Base-by-base conservation (phyloP, 1,140 invertebrate species). In the Danaus melanippus region DNA sequence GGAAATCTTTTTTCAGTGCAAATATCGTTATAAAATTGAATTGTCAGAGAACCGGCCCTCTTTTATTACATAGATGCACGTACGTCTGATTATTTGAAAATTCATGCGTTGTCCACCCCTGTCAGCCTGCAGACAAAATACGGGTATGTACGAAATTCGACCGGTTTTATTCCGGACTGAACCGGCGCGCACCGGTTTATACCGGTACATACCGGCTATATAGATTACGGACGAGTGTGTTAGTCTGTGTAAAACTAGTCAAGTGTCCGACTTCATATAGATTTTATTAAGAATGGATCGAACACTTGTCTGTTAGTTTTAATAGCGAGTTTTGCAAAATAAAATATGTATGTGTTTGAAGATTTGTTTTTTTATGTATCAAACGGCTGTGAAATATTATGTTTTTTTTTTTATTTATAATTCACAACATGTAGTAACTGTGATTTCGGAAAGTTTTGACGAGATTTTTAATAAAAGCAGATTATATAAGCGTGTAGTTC, bases 51-150 rank as follows among this genome's bases (percentile, higher is more conserved):
- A 56, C 54, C 58, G 45, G 48, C 49, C 56, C 60, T 57, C 66
- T 66, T 63, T 69, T 69, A 66, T 66, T 63, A 69, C 66, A 62
- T 56, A 60, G 56, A 64, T 54, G 60, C 64, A 67, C 59, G 63
- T 66, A 64, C 62, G 73, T 69, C 74, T 72, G 73, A 79, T 80
- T 78, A 76, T 75, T 78, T 64, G 68, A 79, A 79, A 81, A 79
- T 81, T 74, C 77, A 78, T 76, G 74, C 64, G 56, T 65, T 66
- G 74, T 74, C 75, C 65, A 70, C 73, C 74, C 67, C 67, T 68
- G 72, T 70, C 70, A 61, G 67, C 53, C 65, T 67, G 63, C 74
- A 74, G 77, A 78, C 75, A 73, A 76, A 72, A 76, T 73, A 74
- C 73, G 66, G 60, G 56, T 60, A 56, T 73, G 65, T 68, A 65